phyloP scores from a whole-genome alignment of 2,888 invertebrate species.

The Troides oblongomaculatus region DNA sequence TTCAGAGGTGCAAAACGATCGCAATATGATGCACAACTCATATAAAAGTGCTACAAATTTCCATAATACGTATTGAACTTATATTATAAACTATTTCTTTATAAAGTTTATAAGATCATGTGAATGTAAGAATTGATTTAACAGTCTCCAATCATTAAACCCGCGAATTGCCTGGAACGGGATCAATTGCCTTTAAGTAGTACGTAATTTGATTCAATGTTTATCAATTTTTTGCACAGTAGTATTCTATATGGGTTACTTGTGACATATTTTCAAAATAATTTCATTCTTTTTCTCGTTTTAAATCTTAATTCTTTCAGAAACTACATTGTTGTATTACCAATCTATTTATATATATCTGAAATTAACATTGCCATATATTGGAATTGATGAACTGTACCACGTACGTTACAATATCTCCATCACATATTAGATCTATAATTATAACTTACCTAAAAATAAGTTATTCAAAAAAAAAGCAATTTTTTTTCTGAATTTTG shows the following conservation, averaged over 20 bases:
- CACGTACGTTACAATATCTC: no score
- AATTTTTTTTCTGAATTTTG: not conserved
- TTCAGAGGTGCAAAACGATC: not conserved
- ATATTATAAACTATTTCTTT: conserved; percentile 10
- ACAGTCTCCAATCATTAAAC: not conserved
- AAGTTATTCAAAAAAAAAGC: no score
- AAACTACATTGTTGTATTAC: no score
- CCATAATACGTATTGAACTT: not conserved
- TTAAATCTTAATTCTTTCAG: no score
- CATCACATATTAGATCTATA: no score
- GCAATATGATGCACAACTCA: no score
- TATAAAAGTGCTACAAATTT: not conserved
- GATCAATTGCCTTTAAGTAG: conserved; percentile 78
- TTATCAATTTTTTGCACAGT: conserved; percentile 21
- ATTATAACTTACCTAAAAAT: no score
- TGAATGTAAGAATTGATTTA: conserved; percentile 8
- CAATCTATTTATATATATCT: no score
- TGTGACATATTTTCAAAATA: no score
- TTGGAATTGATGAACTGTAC: no score
- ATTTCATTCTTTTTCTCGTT: no score
- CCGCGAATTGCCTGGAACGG: conserved; percentile 73
- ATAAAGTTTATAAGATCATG: conserved; percentile 9
- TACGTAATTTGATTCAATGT: conserved; percentile 37
- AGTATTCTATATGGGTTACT: conserved; percentile 4
- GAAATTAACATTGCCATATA: no score